Conservation (phyloP, 92 coral and sea anemone species). For the Umimayanthus chanpuru region DNA sequence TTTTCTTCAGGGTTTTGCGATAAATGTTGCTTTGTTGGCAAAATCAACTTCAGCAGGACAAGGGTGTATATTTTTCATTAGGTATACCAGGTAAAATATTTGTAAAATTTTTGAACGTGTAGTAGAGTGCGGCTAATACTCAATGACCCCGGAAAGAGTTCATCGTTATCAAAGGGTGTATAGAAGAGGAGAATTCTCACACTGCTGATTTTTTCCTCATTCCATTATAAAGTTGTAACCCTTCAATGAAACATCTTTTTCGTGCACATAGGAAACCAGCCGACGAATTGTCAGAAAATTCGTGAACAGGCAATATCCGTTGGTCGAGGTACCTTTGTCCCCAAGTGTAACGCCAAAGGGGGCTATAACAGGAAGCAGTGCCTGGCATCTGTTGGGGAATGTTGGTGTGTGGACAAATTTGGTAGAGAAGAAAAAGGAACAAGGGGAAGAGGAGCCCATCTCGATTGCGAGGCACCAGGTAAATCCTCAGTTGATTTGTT, state of each 20-base stretch:
- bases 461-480: conserved; percentile 85
- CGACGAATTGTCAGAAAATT: conserved; percentile 75
- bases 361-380: conserved; percentile 82
- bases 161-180: background rate
- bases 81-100: no score
- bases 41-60: no score
- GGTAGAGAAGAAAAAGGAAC: conserved; percentile 83
- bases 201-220: background rate
- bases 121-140: no score
- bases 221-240: background rate
- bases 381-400: conserved; percentile 67
- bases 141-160: no score
- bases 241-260: background rate
- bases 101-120: no score
- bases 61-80: no score
- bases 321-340: conserved; percentile 64
- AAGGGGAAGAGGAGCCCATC: conserved; percentile 67
- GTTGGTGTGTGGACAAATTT: conserved; percentile 93
- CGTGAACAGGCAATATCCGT: conserved; percentile 49
- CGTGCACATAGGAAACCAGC: conserved; percentile 27
- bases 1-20: no score
- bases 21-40: no score
- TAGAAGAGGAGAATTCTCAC: background rate
- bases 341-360: conserved; percentile 69
- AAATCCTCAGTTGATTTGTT: background rate